Percentiles rank a stretch among this genome's conserved stretches.
phyloP scores from a whole-genome alignment of 2,888 invertebrate species.

The Thysanoteuthis rhombus region DNA sequence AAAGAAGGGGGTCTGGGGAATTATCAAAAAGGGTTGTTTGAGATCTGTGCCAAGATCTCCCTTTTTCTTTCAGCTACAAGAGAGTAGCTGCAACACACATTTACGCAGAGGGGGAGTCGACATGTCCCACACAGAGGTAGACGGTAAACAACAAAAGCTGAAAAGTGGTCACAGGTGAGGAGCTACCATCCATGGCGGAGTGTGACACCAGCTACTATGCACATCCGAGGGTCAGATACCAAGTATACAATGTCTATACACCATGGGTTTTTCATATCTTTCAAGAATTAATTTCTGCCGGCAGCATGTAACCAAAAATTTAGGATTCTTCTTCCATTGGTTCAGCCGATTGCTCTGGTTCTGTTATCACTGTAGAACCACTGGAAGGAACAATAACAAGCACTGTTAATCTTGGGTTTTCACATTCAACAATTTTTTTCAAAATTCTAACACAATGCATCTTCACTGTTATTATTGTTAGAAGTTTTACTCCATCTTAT shows the following conservation, averaged over 20 bases:
- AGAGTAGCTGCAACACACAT: not conserved
- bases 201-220: slow-evolving; percentile 15
- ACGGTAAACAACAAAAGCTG: not conserved
- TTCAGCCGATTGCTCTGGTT: slow-evolving; percentile 52
- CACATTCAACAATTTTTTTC: too few species aligned
- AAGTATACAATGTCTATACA: slow-evolving; percentile 25
- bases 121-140: not conserved
- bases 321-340: slow-evolving; percentile 59
- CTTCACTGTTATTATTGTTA: too few species aligned
- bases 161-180: not conserved
- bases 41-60: not conserved
- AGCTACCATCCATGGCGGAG: slow-evolving; percentile 1
- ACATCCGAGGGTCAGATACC: slow-evolving; percentile 21
- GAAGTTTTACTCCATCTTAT: too few species aligned
- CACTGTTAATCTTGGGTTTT: not conserved
- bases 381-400: not conserved
- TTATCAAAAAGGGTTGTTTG: not conserved
- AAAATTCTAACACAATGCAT: too few species aligned
- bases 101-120: not conserved
- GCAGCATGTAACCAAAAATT: not conserved
- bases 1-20: not conserved
- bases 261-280: not conserved
- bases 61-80: not conserved
- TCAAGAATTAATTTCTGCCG: not conserved
- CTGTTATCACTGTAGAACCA: slow-evolving; percentile 34